phyloP scores from a whole-genome alignment of 2,888 invertebrate species.

The Lithosia quadra region DNA sequence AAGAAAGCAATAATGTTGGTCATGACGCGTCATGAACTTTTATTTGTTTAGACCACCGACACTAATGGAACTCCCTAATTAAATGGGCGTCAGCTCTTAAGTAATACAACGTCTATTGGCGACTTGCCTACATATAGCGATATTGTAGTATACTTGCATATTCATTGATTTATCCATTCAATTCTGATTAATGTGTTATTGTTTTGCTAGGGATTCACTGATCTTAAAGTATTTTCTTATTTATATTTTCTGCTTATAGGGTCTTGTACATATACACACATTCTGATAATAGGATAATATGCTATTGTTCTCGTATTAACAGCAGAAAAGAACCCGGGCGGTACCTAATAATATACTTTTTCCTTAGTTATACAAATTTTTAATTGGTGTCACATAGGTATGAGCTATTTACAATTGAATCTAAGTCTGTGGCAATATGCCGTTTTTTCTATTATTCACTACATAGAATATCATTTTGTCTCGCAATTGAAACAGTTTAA shows the following conservation, averaged over 20 bases:
- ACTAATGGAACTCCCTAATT: constrained; percentile 75
- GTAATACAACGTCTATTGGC: constrained; percentile 39
- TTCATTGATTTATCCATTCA: constrained; percentile 60
- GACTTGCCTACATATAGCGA: constrained; percentile 32
- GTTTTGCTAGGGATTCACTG: constrained; percentile 36
- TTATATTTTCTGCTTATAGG: too few relatives aligned
- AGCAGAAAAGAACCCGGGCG: too few relatives aligned
- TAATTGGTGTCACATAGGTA: too few relatives aligned
- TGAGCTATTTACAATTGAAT: too few relatives aligned
- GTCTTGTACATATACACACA: too few relatives aligned
- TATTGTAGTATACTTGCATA: constrained; percentile 49
- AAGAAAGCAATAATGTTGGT: constrained; percentile 58
- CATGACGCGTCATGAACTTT: constrained; percentile 58
- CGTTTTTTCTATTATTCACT: too few relatives aligned
- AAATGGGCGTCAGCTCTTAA: constrained; percentile 65
- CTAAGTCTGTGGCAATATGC: too few relatives aligned
- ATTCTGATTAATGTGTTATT: constrained; percentile 56
- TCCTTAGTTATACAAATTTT: too few relatives aligned
- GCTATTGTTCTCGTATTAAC: too few relatives aligned
- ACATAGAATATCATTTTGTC: neutral
- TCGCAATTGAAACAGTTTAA: neutral
- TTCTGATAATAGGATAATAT: too few relatives aligned
- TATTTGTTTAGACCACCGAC: constrained; percentile 63
- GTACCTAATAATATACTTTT: too few relatives aligned
- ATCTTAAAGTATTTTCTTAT: constrained; percentile 34